phyloP scores from a whole-genome alignment of 2,113 vertebrate genomes.

The Equus quagga region DNA sequence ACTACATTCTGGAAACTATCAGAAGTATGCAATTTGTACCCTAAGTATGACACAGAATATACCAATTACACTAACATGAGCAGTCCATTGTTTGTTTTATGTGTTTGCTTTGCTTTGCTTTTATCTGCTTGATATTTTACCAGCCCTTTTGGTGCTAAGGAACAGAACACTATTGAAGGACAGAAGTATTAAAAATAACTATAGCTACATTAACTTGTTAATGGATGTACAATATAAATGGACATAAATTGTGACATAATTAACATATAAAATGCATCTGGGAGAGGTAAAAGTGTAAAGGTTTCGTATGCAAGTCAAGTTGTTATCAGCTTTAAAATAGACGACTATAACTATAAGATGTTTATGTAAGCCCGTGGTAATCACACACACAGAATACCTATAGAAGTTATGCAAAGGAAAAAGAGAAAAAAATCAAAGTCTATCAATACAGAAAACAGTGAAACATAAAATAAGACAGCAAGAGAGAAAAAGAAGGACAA shows the following conservation, averaged over 20 bases:
- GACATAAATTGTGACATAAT: background rate
- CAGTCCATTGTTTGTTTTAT: accelerated
- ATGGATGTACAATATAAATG: background rate
- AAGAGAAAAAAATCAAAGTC: background rate
- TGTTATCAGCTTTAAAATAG: too few relatives aligned
- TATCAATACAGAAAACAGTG: background rate
- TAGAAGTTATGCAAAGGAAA: background rate
- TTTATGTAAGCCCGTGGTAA: too few relatives aligned
- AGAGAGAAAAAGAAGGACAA: too few relatives aligned
- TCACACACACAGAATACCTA: too few relatives aligned
- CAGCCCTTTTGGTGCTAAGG: background rate
- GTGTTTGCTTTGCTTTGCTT: background rate
- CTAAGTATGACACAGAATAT: background rate
- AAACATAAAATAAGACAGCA: too few relatives aligned
- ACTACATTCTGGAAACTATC: background rate
- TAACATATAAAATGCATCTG: background rate
- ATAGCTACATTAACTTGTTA: background rate
- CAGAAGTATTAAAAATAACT: background rate
- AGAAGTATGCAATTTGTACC: background rate
- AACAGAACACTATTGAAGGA: background rate
- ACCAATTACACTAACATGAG: background rate
- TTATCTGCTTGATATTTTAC: background rate
- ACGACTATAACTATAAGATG: too few relatives aligned
- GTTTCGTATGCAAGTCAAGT: background rate
- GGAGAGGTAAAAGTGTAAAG: background rate